Evolutionary conservation across 2,113 vertebrate genomes (phyloP), one percentile per base, ranked within the genome.

Genomic region (Caranx ignobilis): DNA sequence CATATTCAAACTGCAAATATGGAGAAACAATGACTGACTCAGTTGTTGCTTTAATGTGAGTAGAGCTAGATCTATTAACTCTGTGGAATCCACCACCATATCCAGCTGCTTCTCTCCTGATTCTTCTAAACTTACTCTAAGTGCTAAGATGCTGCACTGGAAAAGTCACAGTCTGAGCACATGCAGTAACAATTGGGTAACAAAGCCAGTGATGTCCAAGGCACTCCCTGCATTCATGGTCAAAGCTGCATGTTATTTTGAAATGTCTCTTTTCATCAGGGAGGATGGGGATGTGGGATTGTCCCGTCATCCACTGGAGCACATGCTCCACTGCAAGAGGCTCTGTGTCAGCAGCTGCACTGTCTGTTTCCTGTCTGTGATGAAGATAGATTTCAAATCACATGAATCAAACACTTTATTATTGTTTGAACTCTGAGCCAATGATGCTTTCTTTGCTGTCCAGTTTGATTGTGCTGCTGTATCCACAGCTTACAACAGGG

Each of bases 271-370:
- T 75, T 65, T 55, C 72, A 64, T 43, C 21, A 11, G 60, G 60
- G 15, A 55, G 61, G 26, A 64, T 75, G n/a, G 48, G 61, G n/a
- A 65, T 64, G 61, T 75, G 35, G 41, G 60, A 39, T 55, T 75
- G 61, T n/a, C 72, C 72, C 2, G 47, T 75, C n/a, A 75, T 43
- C 60, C 60, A 75, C 15, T 65, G 63, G 41, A 43, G 41, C 41
- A 43, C 41, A 43, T 43, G 41, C 41, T 43, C 6, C 11, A 43
- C 41, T 43, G 41, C 11, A 6, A 43, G 11, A 43, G 11, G 41
- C 11, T 43, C 41, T 43, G 2, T 43, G 41, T 43, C 41, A 6
- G 6, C 6, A 43, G 41, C 6, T 43, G 41, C 41, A 43, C 41
- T 43, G 41, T 6, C 41, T 43, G 11, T 43, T 11, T 43, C 41